Percentiles rank a stretch among this genome's conserved stretches.
Conservation (phyloP, 2,113 vertebrate species). For the Sinocyclocheilus anophthalmus region DNA sequence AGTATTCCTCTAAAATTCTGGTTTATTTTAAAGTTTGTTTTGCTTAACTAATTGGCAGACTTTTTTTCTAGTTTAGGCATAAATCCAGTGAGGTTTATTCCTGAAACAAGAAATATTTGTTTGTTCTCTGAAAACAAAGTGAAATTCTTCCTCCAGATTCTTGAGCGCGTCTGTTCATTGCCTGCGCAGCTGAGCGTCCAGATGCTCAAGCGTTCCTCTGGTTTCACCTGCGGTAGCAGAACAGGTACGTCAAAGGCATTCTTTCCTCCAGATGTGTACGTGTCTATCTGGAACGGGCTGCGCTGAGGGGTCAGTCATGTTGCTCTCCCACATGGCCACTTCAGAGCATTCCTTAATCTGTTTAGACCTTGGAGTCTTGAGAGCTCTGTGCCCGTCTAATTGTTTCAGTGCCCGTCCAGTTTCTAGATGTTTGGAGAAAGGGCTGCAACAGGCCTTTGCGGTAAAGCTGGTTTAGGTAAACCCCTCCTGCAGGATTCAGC, state of each 20-base stretch:
- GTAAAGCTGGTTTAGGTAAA: conserved; percentile 1
- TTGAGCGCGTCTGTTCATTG: background rate
- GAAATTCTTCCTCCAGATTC: background rate
- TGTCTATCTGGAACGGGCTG: background rate
- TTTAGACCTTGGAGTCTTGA: background rate
- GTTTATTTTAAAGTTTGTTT: background rate
- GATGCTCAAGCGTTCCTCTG: background rate
- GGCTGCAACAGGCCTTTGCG: background rate
- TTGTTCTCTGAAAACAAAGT: background rate
- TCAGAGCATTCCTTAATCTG: background rate
- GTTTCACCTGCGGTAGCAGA: background rate
- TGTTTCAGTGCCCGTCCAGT: background rate
- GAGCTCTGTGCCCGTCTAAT: background rate
- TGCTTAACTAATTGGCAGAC: background rate
- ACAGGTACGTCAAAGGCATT: background rate
- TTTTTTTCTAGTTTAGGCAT: background rate
- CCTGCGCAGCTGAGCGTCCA: background rate
- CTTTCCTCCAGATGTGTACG: background rate
- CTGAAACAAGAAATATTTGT: background rate
- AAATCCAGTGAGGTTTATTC: background rate
- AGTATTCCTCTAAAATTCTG: background rate
- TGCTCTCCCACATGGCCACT: background rate
- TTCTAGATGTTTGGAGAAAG: background rate
- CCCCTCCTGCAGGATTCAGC: background rate
- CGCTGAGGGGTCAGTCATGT: background rate